Percentiles rank a stretch among this genome's conserved stretches.
Conservation (phyloP, 2,888 invertebrate species). For the Chrysotoxum bicinctum region DNA sequence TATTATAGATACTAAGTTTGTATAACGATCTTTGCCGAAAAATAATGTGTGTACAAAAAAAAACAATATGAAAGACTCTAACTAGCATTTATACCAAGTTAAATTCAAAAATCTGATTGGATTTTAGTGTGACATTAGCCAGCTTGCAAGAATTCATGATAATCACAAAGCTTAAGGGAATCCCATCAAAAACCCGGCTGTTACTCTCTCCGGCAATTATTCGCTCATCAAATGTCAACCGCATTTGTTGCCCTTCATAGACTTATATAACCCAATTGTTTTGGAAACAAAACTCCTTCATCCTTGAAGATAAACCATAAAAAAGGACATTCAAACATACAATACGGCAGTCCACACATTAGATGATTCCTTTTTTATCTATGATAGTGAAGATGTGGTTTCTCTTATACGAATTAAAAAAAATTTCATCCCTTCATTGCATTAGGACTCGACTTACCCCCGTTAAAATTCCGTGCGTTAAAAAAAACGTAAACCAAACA, state of each 20-base stretch:
- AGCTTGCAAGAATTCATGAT: slow-evolving; percentile 3
- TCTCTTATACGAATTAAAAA: not conserved
- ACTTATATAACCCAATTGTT: slow-evolving; percentile 44
- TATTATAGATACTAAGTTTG: too few relatives aligned
- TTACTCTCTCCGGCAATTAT: slow-evolving; percentile 27
- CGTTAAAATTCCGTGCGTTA: not conserved
- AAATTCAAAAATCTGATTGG: slow-evolving; percentile 12
- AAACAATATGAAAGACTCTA: not conserved
- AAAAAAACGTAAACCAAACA: slow-evolving; percentile 45
- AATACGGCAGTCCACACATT: slow-evolving; percentile 35
- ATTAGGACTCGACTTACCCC: slow-evolving; percentile 17
- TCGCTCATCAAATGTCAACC: slow-evolving; percentile 59
- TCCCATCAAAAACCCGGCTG: slow-evolving; percentile 28
- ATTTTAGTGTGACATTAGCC: slow-evolving; percentile 1
- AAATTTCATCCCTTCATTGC: slow-evolving; percentile 38
- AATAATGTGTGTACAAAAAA: too few relatives aligned
- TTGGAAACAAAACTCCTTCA: slow-evolving; percentile 28
- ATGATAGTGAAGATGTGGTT: not conserved
- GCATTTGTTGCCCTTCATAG: slow-evolving; percentile 44
- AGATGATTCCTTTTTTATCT: slow-evolving; percentile 22
- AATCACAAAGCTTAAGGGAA: slow-evolving; percentile 1
- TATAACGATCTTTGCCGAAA: too few relatives aligned
- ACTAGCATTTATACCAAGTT: not conserved
- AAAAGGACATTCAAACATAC: slow-evolving; percentile 18
- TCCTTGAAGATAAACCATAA: slow-evolving; percentile 27